Percentiles rank a stretch among this genome's conserved stretches.
These are phyloP conservation scores for Gymnocypris eckloni DNA, from an alignment of 2,797 vertebrate genomes.

Conservation along the genomic window DNA sequence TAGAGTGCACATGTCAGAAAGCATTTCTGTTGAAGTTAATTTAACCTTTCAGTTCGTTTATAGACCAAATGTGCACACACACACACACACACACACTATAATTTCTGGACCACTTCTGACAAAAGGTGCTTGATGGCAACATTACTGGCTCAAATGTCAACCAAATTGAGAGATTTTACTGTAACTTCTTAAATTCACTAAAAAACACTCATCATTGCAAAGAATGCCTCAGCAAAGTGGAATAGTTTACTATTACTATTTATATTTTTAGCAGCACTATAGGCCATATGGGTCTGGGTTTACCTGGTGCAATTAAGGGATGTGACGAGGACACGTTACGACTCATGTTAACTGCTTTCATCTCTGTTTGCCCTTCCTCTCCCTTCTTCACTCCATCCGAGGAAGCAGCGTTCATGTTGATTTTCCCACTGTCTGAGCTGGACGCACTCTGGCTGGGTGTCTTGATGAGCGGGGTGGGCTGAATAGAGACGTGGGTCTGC, in stretches of 20 bases:
- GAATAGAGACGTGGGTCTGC: conserved; percentile 79
- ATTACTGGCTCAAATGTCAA: background rate
- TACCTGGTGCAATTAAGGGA: conserved; percentile 87
- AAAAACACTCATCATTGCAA: background rate
- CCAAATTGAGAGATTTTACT: background rate
- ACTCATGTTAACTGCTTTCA: conserved; percentile 81
- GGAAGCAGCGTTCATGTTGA: conserved; percentile 63
- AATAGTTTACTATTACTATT: background rate
- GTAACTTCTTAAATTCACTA: background rate
- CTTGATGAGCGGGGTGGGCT: conserved; percentile 81
- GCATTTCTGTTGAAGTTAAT: background rate
- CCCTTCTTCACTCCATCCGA: conserved; percentile 82
- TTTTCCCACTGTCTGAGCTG: conserved; percentile 68
- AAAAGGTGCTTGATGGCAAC: background rate
- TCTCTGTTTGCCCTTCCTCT: conserved; percentile 76
- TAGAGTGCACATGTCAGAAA: background rate
- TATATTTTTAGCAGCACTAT: background rate
- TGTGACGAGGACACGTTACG: conserved; percentile 79
- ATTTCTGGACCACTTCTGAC: background rate
- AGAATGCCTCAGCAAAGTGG: background rate
- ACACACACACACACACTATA: background rate
- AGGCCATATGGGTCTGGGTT: conserved; percentile 33
- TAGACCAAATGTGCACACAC: background rate
- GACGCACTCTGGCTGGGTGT: conserved; percentile 69
- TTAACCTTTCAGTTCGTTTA: conserved; percentile 3